Percentiles rank a stretch among this genome's conserved stretches.
phyloP scores from a whole-genome alignment of 2,797 vertebrate genomes.

The Sebastes alutus region DNA sequence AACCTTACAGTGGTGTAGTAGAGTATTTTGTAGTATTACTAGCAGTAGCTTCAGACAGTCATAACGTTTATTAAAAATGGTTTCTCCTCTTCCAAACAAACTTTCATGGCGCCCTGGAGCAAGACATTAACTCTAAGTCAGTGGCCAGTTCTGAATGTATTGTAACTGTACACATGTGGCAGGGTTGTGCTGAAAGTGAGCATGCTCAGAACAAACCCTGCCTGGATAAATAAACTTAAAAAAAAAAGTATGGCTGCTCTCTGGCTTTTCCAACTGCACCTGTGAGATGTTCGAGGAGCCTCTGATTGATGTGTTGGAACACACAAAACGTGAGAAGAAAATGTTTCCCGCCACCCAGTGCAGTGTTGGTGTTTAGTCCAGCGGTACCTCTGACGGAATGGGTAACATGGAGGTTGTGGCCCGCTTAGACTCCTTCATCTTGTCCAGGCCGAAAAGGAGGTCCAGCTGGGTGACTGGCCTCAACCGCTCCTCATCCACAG shows the following conservation, averaged over 20 bases:
- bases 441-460: slow-evolving; percentile 85
- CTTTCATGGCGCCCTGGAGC: neutral
- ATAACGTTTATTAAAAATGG: neutral
- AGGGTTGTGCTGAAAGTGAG: slow-evolving; percentile 17
- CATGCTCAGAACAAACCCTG: slow-evolving; percentile 36
- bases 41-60: neutral
- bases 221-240: neutral
- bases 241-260: neutral
- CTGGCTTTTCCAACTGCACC: slow-evolving; percentile 8
- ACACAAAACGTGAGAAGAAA: neutral
- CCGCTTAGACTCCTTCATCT: slow-evolving; percentile 84
- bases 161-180: slow-evolving; percentile 6
- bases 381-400: slow-evolving; percentile 66
- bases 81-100: neutral
- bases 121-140: neutral
- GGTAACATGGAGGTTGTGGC: slow-evolving; percentile 61
- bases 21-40: neutral
- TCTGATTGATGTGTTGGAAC: neutral
- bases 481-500: slow-evolving; percentile 73
- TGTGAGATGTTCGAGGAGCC: neutral
- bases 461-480: slow-evolving; percentile 86
- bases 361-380: slow-evolving; percentile 69
- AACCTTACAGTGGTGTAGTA: neutral
- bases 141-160: neutral
- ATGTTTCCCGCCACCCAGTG: neutral